phyloP scores from a whole-genome alignment of 2,797 vertebrate species.

The Fistularia tabacaria region DNA sequence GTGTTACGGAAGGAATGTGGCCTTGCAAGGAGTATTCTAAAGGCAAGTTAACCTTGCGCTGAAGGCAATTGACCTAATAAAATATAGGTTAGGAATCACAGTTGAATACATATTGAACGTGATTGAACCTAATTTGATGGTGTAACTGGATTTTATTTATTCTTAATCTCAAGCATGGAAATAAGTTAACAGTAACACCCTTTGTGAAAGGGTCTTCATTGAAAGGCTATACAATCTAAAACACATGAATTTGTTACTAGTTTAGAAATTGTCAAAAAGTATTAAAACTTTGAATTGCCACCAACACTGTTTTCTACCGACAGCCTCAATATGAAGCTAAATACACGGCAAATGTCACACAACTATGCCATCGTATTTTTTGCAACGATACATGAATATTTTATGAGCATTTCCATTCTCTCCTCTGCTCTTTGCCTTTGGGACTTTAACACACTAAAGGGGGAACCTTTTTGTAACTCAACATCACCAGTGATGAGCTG shows the following conservation, averaged over 20 bases:
- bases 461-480: slow-evolving; percentile 4
- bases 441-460: slow-evolving; percentile 11
- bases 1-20: slow-evolving; percentile 22
- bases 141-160: too few relatives aligned
- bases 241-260: slow-evolving; percentile 4
- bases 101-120: too few relatives aligned
- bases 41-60: slow-evolving; percentile 16
- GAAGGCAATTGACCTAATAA: slow-evolving; percentile 34
- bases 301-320: too few relatives aligned
- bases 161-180: too few relatives aligned
- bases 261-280: background rate
- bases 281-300: too few relatives aligned
- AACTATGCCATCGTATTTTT: background rate
- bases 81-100: slow-evolving; percentile 21
- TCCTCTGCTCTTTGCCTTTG: slow-evolving; percentile 9
- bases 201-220: too few relatives aligned
- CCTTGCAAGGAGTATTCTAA: slow-evolving; percentile 27
- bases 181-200: too few relatives aligned
- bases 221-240: slow-evolving; percentile 1
- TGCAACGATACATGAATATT: slow-evolving; percentile 1
- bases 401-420: background rate
- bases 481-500: slow-evolving; percentile 31
- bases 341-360: background rate
- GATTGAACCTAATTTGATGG: too few relatives aligned
- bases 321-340: background rate